Evolutionary conservation across 2,113 vertebrate genomes (phyloP).

Genomic region (Rhombomys opimus): DNA sequence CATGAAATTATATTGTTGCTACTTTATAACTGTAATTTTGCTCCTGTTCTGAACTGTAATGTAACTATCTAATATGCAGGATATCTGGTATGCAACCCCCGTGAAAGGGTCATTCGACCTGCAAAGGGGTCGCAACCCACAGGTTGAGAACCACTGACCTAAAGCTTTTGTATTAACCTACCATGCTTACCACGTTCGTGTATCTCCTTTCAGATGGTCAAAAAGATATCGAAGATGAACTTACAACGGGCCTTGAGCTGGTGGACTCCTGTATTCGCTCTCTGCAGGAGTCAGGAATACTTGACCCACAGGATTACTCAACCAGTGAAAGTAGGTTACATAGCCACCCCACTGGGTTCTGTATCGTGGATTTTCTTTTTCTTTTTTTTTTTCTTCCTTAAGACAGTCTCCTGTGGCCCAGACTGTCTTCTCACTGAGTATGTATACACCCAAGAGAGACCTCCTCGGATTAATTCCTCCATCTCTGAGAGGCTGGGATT

Average conservation of each 20-base stretch:
- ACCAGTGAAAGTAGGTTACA: constrained; percentile 93
- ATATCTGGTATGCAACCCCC: background rate
- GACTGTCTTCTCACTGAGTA: background rate
- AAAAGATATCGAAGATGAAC: constrained; percentile 98
- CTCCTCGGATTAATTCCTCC: background rate
- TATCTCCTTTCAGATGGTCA: constrained; percentile 92
- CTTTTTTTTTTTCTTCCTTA: background rate
- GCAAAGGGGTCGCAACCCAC: background rate
- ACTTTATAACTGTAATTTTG: background rate
- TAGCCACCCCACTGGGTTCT: background rate
- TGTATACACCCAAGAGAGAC: background rate
- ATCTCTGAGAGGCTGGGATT: background rate
- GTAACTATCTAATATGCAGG: background rate
- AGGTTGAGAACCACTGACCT: background rate
- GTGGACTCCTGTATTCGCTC: constrained; percentile 99
- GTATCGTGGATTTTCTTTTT: background rate
- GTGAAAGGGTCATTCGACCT: background rate
- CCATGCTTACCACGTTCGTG: background rate
- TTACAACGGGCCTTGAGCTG: constrained; percentile 97
- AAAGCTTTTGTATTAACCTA: background rate
- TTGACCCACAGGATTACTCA: constrained; percentile 95
- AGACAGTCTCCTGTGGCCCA: too few species aligned
- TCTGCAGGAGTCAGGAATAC: constrained; percentile 97
- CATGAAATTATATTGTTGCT: background rate
- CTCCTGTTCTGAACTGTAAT: background rate